phyloP scores from a whole-genome alignment of 1,140 invertebrate genomes.

The Antheraea pernyi region DNA sequence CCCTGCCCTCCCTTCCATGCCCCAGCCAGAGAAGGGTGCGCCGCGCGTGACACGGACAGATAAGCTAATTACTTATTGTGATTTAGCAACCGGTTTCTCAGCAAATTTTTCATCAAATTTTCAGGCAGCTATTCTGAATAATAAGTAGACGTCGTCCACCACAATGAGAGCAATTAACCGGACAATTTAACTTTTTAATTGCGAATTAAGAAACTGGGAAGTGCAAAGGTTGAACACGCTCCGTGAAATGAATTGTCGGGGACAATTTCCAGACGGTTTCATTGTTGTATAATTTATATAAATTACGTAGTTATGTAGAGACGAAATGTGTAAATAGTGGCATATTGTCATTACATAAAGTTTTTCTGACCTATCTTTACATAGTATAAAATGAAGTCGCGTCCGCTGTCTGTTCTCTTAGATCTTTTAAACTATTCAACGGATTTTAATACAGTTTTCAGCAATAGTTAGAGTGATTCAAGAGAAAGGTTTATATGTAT shows the following conservation, averaged over 20 bases:
- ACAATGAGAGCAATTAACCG: conserved; percentile 65
- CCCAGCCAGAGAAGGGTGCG: conserved; percentile 24
- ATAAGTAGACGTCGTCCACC: conserved; percentile 52
- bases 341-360: not conserved
- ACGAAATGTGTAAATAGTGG: not conserved
- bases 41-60: conserved; percentile 54
- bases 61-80: conserved; percentile 69
- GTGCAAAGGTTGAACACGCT: conserved; percentile 50
- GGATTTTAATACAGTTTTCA: no score
- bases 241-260: conserved; percentile 47
- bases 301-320: not conserved
- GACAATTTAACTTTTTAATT: conserved; percentile 74
- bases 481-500: no score
- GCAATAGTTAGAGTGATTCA: no score
- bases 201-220: conserved; percentile 62
- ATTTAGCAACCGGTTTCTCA: conserved; percentile 46
- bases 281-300: not conserved
- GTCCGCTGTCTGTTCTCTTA: no score
- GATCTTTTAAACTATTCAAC: no score
- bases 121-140: conserved; percentile 51
- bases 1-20: conserved; percentile 25
- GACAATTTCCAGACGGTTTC: conserved; percentile 30
- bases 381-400: no score
- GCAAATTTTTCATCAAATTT: conserved; percentile 54
- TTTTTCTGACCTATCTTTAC: no score